A percentile compares a stretch with the other conserved stretches of the same genome.
phyloP scores from a whole-genome alignment of 2,113 vertebrate species.

The Syngnathus scovelli region DNA sequence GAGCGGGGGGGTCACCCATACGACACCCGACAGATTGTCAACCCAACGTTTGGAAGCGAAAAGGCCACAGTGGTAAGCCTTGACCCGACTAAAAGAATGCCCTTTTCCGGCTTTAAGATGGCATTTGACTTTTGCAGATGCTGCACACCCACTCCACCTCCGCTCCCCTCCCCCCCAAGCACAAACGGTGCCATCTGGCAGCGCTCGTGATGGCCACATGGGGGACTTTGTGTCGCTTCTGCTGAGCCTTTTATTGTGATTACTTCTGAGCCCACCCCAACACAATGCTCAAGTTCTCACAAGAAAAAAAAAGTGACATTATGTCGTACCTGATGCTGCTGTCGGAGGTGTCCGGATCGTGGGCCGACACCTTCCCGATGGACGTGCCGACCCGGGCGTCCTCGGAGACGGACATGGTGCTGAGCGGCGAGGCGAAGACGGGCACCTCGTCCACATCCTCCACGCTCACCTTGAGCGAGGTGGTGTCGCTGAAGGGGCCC shows the following conservation, averaged over 20 bases:
- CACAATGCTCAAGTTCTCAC: too few relatives aligned
- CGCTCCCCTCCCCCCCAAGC: not conserved
- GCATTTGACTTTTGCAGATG: conserved; percentile 62
- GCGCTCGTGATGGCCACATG: conserved; percentile 12
- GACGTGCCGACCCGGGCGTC: conserved; percentile 83
- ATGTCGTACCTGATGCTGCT: conserved; percentile 82
- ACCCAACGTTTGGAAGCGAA: conserved; percentile 43
- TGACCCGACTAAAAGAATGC: conserved; percentile 55
- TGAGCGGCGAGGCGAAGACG: conserved; percentile 75
- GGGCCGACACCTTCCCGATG: conserved; percentile 86
- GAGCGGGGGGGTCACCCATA: conserved; percentile 20
- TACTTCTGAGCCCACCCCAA: too few relatives aligned
- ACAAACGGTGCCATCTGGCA: conserved; percentile 55
- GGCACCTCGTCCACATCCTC: conserved; percentile 92
- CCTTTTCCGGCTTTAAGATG: conserved; percentile 53
- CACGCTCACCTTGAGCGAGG: conserved; percentile 83
- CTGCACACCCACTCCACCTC: conserved; percentile 38
- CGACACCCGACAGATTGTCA: conserved; percentile 34
- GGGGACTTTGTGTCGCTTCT: not conserved
- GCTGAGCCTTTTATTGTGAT: not conserved
- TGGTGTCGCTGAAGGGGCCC: conserved; percentile 86
- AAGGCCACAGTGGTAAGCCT: conserved; percentile 53
- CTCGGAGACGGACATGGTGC: conserved; percentile 85
- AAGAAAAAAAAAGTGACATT: too few relatives aligned
- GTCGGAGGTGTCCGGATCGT: conserved; percentile 85